Percentiles rank a stretch among this genome's conserved stretches.
Conservation (phyloP, 1,140 invertebrate genomes). For the Panulirus ornatus region DNA sequence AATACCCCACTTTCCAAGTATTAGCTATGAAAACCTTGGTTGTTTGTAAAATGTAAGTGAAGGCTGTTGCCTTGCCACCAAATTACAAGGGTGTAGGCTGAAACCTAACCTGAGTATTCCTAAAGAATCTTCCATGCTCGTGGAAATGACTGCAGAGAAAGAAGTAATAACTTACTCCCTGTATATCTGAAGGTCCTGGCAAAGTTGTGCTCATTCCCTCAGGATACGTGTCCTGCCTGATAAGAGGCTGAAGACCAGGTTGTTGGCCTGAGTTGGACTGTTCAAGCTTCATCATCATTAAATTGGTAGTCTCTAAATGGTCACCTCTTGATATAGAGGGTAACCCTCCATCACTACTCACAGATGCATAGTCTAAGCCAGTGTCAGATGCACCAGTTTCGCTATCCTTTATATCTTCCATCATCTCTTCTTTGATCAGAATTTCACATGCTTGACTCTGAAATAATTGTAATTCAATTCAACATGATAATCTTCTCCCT, state of each 20-base stretch:
- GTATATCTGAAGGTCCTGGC: conserved; percentile 20
- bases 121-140: no score
- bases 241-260: conserved; percentile 2
- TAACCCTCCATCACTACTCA: background rate
- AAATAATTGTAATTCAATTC: background rate
- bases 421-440: conserved; percentile 20
- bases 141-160: no score
- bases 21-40: no score
- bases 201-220: conserved; percentile 7
- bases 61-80: no score
- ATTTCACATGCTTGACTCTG: conserved; percentile 7
- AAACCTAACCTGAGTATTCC: no score
- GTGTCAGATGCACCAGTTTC: background rate
- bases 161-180: conserved; percentile 40
- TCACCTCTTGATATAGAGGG: background rate
- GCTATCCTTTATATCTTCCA: background rate
- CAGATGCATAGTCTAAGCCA: background rate
- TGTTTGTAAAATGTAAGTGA: no score
- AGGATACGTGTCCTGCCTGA: conserved; percentile 2
- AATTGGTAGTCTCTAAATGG: background rate
- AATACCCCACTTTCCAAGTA: no score
- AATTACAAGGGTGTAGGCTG: no score
- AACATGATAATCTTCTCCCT: no score
- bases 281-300: conserved; percentile 15
- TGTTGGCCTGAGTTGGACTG: background rate